These are phyloP conservation scores for Pseudomyrmex flavicornis DNA, from an alignment of 1,140 invertebrate genomes.

Conservation along the genomic window DNA sequence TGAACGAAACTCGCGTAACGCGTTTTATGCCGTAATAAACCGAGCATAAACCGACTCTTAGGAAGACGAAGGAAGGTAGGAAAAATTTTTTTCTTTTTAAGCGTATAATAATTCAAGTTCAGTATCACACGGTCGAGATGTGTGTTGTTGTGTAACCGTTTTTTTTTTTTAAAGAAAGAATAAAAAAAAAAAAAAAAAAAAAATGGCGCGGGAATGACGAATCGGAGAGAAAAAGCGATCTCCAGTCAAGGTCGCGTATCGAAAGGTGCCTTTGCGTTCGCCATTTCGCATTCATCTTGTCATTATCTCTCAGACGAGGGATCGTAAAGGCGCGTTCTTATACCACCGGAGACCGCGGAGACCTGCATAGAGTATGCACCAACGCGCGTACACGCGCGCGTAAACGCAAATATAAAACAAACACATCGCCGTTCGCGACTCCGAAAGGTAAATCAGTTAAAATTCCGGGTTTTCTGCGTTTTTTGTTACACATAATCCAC, in stretches of 20 bases:
- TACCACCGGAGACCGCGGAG: constrained; percentile 1
- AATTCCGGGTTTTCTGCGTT: constrained; percentile 55
- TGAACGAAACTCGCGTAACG: too few relatives aligned
- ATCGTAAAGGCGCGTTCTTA: constrained; percentile 41
- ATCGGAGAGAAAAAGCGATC: constrained; percentile 80
- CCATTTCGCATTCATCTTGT: constrained; percentile 74
- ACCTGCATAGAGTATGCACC: constrained; percentile 48
- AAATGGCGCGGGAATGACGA: constrained; percentile 70
- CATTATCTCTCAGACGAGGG: constrained; percentile 64
- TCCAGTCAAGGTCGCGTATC: constrained; percentile 77
- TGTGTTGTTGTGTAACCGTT: constrained; percentile 60
- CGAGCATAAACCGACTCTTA: constrained; percentile 15
- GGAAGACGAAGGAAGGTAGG: background rate
- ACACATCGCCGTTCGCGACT: constrained; percentile 46
- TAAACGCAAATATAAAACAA: constrained; percentile 25
- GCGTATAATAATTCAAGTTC: constrained; percentile 69
- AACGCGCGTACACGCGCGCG: constrained; percentile 21
- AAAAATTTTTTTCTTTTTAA: constrained; percentile 25
- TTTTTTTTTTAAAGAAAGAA: constrained; percentile 42
- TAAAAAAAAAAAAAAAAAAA: constrained; percentile 23
- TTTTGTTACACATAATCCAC: background rate
- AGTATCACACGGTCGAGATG: constrained; percentile 60
- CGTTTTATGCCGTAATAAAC: background rate
- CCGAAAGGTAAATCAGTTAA: constrained; percentile 66
- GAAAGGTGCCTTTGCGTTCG: constrained; percentile 73